Conservation (phyloP, 1,140 invertebrate genomes). For the Drosophila serrata region DNA sequence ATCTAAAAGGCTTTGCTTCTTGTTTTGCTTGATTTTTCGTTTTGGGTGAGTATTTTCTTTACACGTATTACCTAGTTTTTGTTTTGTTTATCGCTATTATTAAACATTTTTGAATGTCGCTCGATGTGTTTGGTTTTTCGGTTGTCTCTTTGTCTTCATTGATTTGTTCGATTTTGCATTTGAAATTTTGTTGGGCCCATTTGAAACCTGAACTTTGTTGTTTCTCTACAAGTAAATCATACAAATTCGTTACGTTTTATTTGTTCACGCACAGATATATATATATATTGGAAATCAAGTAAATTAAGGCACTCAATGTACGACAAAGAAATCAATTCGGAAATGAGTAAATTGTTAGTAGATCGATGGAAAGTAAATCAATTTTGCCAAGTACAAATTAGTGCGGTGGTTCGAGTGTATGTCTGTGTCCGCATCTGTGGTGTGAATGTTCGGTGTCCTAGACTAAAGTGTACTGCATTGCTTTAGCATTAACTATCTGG, state of each 20-base stretch:
- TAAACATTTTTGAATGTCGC: slow-evolving; percentile 77
- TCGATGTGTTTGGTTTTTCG: slow-evolving; percentile 69
- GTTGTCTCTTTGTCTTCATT: slow-evolving; percentile 39
- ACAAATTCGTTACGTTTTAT: slow-evolving; percentile 50
- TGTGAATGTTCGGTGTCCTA: slow-evolving; percentile 30
- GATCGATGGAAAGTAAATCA: slow-evolving; percentile 49
- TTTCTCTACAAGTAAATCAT: slow-evolving; percentile 60
- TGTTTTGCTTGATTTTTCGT: slow-evolving; percentile 11
- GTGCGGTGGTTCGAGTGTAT: slow-evolving; percentile 70
- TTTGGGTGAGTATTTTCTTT: slow-evolving; percentile 51
- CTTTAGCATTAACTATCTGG: slow-evolving; percentile 47
- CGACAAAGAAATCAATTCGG: slow-evolving; percentile 50
- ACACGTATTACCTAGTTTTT: slow-evolving; percentile 54
- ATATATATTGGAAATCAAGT: slow-evolving; percentile 49
- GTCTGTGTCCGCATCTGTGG: slow-evolving; percentile 16
- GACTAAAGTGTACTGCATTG: slow-evolving; percentile 43
- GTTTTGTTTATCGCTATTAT: slow-evolving; percentile 52
- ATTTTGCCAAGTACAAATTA: slow-evolving; percentile 67
- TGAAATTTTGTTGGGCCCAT: slow-evolving; percentile 73
- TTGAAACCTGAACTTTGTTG: slow-evolving; percentile 79
- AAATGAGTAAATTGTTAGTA: slow-evolving; percentile 58
- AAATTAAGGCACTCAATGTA: slow-evolving; percentile 82
- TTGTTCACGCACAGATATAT: slow-evolving; percentile 26
- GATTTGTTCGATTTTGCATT: slow-evolving; percentile 49
- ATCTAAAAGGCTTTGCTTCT: slow-evolving; percentile 10